A percentile compares a stretch with the other conserved stretches of the same genome.
These are phyloP conservation scores for Pseudomyrmex dendroicus DNA, from an alignment of 1,140 invertebrate genomes.

Conservation along the genomic window DNA sequence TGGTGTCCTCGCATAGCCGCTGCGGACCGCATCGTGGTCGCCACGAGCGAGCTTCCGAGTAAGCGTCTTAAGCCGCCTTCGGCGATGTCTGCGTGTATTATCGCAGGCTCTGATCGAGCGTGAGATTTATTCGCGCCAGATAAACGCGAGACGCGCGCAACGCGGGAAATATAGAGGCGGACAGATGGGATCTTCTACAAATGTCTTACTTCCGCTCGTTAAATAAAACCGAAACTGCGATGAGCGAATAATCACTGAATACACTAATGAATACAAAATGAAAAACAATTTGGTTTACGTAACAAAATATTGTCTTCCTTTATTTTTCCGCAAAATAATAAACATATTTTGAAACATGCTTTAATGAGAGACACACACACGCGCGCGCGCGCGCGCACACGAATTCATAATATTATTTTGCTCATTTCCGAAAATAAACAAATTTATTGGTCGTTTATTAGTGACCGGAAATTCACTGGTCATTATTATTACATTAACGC, in stretches of 20 bases:
- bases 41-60: slow-evolving; percentile 38
- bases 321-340: too few species aligned
- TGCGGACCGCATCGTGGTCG: slow-evolving; percentile 30
- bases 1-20: slow-evolving; percentile 58
- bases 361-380: too few species aligned
- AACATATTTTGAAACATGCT: too few species aligned
- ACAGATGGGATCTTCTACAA: slow-evolving; percentile 16
- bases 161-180: slow-evolving; percentile 1
- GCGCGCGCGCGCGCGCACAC: too few species aligned
- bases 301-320: too few species aligned
- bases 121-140: slow-evolving; percentile 65
- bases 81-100: slow-evolving; percentile 56
- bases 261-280: neutral
- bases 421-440: too few species aligned
- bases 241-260: neutral
- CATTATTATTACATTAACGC: too few species aligned
- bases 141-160: slow-evolving; percentile 23
- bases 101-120: slow-evolving; percentile 52
- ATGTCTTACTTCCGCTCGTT: slow-evolving; percentile 28
- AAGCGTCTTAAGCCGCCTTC: slow-evolving; percentile 65
- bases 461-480: too few species aligned
- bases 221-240: slow-evolving; percentile 38
- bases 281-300: neutral
- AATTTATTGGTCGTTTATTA: too few species aligned
- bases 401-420: too few species aligned